A percentile compares a stretch with the other conserved stretches of the same genome.
phyloP scores from a whole-genome alignment of 2,888 invertebrate species.

The Elmis aenea region DNA sequence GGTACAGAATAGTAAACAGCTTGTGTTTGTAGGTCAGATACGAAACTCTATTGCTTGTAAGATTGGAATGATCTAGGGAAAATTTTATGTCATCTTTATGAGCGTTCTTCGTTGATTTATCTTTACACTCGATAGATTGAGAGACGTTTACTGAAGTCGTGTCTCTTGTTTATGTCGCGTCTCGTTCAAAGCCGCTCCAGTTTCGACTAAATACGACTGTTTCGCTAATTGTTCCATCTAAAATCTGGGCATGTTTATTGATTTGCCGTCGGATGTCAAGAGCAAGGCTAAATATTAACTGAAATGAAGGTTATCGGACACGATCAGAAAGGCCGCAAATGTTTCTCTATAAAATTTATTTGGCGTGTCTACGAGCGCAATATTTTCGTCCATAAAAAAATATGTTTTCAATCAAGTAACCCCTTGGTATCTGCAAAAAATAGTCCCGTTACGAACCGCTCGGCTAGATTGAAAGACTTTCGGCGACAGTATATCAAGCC shows the following conservation, averaged over 20 bases:
- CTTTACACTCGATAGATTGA: conserved; percentile 14
- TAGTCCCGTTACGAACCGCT: conserved; percentile 8
- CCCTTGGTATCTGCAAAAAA: conserved; percentile 8
- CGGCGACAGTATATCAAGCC: conserved; percentile 10
- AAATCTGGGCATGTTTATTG: conserved; percentile 6
- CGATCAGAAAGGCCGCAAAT: conserved; percentile 2
- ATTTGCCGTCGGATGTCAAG: conserved; percentile 7
- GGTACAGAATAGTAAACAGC: too few relatives aligned
- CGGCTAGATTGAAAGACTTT: conserved; percentile 9
- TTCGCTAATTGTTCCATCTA: conserved; percentile 8
- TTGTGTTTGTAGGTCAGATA: too few relatives aligned
- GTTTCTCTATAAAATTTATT: conserved; percentile 6
- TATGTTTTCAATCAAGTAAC: conserved; percentile 10
- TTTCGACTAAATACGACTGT: conserved; percentile 6
- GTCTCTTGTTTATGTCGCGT: conserved; percentile 12
- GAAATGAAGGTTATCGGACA: conserved; percentile 1
- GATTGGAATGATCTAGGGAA: conserved; percentile 10
- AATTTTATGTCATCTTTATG: conserved; percentile 14
- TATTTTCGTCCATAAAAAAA: conserved; percentile 10
- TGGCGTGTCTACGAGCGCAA: conserved; percentile 4
- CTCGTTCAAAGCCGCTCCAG: conserved; percentile 5
- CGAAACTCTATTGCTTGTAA: conserved; percentile 12
- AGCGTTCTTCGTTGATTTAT: conserved; percentile 13
- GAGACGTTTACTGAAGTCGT: conserved; percentile 9
- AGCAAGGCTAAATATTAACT: conserved; percentile 7